These are phyloP conservation scores for Bombus superbus DNA, from an alignment of 1,140 invertebrate species.

Conservation along the genomic window DNA sequence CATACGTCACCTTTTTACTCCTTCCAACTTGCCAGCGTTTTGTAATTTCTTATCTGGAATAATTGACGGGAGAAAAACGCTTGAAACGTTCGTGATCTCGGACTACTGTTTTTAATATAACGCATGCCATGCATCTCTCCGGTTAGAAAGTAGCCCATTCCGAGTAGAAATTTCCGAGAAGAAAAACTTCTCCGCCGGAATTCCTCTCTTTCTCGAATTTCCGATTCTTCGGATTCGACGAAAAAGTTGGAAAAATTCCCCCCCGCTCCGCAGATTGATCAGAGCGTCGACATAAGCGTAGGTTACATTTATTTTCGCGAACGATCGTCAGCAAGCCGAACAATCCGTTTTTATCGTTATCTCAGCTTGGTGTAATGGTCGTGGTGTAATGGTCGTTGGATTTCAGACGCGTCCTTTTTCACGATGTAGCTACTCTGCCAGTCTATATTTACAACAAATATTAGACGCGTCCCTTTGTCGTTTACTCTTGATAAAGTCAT, in stretches of 20 bases:
- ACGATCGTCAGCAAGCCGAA: neutral
- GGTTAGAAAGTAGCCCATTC: neutral
- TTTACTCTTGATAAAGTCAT: neutral
- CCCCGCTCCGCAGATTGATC: neutral
- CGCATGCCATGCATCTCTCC: neutral
- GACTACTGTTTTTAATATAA: neutral
- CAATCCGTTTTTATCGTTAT: neutral
- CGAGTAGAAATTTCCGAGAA: neutral
- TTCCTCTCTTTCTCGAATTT: neutral
- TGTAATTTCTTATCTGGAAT: neutral
- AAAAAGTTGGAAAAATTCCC: neutral
- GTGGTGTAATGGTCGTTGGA: neutral
- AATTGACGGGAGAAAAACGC: neutral
- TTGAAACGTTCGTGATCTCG: neutral
- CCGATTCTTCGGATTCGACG: neutral
- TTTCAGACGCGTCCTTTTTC: too few species aligned
- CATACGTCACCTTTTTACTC: too few species aligned
- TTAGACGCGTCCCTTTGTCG: neutral
- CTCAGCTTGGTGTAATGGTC: rapidly evolving
- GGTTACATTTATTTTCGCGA: neutral
- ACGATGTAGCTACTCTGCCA: neutral
- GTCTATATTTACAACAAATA: neutral
- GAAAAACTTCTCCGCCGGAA: neutral
- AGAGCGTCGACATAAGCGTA: neutral
- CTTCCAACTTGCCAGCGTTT: neutral